A percentile compares a stretch with the other conserved stretches of the same genome.
phyloP scores from a whole-genome alignment of 2,797 vertebrate species.

The Sciurus carolinensis region DNA sequence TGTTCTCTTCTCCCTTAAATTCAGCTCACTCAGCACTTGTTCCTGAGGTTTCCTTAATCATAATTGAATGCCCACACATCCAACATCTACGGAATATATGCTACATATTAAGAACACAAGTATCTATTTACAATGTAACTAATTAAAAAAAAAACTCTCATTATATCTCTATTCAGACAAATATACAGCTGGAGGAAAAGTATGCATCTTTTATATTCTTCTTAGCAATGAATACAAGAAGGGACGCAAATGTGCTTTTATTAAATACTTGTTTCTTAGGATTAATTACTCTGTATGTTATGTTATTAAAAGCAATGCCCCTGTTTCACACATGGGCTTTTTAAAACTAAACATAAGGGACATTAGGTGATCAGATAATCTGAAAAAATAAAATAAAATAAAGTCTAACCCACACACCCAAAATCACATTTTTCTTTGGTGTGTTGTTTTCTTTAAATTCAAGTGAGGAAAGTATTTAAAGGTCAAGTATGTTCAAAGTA shows the following conservation, averaged over 20 bases:
- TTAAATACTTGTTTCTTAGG: background rate
- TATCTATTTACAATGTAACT: background rate
- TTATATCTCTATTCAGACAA: background rate
- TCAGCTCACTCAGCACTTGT: background rate
- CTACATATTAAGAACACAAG: background rate
- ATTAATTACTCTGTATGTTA: background rate
- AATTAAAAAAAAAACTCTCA: background rate
- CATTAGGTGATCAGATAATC: background rate
- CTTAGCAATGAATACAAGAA: background rate
- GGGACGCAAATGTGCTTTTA: background rate
- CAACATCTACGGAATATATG: background rate
- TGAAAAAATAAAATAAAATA: background rate
- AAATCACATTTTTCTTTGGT: background rate
- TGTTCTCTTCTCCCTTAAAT: background rate
- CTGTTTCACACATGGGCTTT: background rate
- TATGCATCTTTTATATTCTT: background rate
- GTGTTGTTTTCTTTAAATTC: slow-evolving; percentile 8
- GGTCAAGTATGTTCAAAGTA: background rate
- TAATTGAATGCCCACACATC: background rate
- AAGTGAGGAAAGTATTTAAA: background rate
- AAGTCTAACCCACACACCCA: background rate
- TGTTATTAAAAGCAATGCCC: background rate
- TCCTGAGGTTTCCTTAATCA: background rate
- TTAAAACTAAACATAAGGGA: background rate
- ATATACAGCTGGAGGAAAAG: background rate